Base-by-base conservation (phyloP, 37 sponge, comb jelly and placozoan genomes). In the Halisarca cf. caerulea region DNA sequence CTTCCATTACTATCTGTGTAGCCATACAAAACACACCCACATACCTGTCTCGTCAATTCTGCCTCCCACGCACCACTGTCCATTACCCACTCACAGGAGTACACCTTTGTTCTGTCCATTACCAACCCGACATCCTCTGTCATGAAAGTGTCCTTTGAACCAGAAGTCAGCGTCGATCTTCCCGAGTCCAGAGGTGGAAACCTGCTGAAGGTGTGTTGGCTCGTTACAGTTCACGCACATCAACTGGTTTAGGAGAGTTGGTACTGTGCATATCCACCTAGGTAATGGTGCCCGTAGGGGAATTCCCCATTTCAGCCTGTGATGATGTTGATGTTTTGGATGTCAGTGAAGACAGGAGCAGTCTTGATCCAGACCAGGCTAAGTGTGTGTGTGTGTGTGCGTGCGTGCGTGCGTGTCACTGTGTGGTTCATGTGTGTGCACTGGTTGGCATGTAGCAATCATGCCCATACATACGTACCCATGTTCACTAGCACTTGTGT, bases 311-410 rank as follows among this genome's bases (percentile, higher is more conserved):
- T 1, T 68, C 69, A 32, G 28, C 69, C 32, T 18, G 35, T 34
- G 69, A 68, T n/a, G 69, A 68, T 68, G 69, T 68, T 30, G 69
- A 68, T 30, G 35, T 68, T 18, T 34, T 68, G 28, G 69, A 68
- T 17, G 4, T 34, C 11, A 68, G 69, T 68, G 69, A 68, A 5
- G 69, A 68, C 35, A 34, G 30, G 15, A 28, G 51, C 51, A 47
- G 51, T 47, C 6, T 68, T 4, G 34, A 68, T 34, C 69, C 69
- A 1, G 69, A 68, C 33, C 35, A 28, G 7, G 69, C 69, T 34
- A 68, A 68, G 69, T 68, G 69, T 32, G 69, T 68, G 33, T 6
- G 51, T 11, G 51, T 47, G 51, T 47, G 6, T 11, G 11, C 11
- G 51, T 6, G 51, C 11, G 51, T 47, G 51, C 11, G 9, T 11